A percentile compares a stretch with the other conserved stretches of the same genome.
These are phyloP conservation scores for Spodoptera exigua DNA, from an alignment of 2,888 invertebrate species.

Conservation along the genomic window DNA sequence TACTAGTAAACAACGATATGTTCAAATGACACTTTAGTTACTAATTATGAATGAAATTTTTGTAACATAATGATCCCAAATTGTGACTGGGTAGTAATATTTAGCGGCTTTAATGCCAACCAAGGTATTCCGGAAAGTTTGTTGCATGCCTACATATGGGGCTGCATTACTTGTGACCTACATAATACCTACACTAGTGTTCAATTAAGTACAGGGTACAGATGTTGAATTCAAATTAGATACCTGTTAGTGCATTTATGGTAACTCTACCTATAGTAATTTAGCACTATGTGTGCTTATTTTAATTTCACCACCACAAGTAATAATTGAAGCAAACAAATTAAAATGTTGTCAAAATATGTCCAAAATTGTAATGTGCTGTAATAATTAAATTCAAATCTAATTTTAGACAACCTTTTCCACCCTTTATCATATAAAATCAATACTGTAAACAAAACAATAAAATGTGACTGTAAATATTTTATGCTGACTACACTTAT, in stretches of 20 bases:
- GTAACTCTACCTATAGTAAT: not conserved
- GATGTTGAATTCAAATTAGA: slow-evolving; percentile 54
- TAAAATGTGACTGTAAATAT: too few species aligned
- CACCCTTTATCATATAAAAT: too few species aligned
- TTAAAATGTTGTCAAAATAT: too few species aligned
- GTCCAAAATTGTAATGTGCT: too few species aligned
- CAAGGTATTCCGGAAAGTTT: slow-evolving; percentile 22
- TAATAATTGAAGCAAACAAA: slow-evolving; percentile 5
- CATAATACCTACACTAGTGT: slow-evolving; percentile 36
- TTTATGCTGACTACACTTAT: too few species aligned
- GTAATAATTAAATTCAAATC: too few species aligned
- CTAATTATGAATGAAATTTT: not conserved
- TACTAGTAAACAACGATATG: slow-evolving; percentile 24
- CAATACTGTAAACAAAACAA: too few species aligned
- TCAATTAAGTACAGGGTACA: slow-evolving; percentile 56
- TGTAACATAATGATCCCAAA: slow-evolving; percentile 1
- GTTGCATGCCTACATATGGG: slow-evolving; percentile 25
- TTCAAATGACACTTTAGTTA: not conserved
- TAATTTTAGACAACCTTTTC: too few species aligned
- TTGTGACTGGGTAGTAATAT: slow-evolving; percentile 4
- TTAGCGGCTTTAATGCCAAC: slow-evolving; percentile 8
- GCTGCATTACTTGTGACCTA: slow-evolving; percentile 50
- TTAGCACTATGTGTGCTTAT: not conserved
- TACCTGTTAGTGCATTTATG: slow-evolving; percentile 42
- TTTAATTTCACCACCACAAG: not conserved